Percentiles rank a stretch among this genome's conserved stretches.
phyloP scores from a whole-genome alignment of 1,140 invertebrate species.

The Arion vulgaris region DNA sequence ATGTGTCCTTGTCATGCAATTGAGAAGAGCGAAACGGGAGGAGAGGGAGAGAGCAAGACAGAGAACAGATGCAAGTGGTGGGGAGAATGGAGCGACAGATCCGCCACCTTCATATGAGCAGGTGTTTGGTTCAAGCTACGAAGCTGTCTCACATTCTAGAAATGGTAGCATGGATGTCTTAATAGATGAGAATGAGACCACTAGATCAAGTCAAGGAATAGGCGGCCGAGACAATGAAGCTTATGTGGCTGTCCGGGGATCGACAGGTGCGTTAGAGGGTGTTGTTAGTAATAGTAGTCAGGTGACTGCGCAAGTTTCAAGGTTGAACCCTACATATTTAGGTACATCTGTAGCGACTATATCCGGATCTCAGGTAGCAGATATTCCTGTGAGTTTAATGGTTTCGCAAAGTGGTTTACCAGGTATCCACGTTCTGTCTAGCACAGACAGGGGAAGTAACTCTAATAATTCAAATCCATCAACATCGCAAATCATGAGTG shows the following conservation, averaged over 20 bases:
- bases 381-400: not conserved
- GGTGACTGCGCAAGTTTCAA: not conserved
- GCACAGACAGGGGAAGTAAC: not conserved
- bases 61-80: not conserved
- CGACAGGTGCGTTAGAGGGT: not conserved
- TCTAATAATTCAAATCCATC: not conserved
- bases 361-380: not conserved
- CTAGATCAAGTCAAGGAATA: not conserved
- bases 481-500: not conserved
- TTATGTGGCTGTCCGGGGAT: not conserved
- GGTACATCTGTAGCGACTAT: not conserved
- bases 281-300: not conserved
- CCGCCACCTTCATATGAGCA: constrained; percentile 44
- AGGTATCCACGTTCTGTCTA: not conserved
- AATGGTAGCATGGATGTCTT: constrained; percentile 2
- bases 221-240: not conserved
- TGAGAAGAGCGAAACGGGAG: constrained; percentile 41
- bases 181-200: constrained; percentile 2
- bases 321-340: not conserved
- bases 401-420: not conserved
- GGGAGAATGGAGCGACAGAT: constrained; percentile 1
- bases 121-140: constrained; percentile 35
- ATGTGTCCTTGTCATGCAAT: constrained; percentile 45
- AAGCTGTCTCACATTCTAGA: constrained; percentile 11
- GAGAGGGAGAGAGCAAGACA: constrained; percentile 22